phyloP scores from a whole-genome alignment of 2,113 vertebrate genomes.

The Phaethornis superciliosus region DNA sequence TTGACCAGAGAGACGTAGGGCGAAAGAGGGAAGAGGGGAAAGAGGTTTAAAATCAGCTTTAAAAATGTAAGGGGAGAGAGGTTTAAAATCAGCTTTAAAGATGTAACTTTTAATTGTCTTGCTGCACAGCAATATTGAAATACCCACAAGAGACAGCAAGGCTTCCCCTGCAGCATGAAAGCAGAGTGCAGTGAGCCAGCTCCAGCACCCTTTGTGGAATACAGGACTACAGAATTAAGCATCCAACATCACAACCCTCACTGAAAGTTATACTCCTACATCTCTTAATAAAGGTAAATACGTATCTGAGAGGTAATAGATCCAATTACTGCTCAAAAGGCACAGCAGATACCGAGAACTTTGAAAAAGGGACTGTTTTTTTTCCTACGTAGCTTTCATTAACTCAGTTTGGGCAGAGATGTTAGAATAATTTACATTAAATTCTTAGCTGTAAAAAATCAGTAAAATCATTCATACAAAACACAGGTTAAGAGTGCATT shows the following conservation, averaged over 20 bases:
- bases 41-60: not conserved
- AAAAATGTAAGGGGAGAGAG: too few relatives aligned
- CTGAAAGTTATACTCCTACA: not conserved
- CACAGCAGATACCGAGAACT: not conserved
- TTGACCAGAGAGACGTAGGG: not conserved
- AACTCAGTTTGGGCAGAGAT: not conserved
- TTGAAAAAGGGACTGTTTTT: not conserved
- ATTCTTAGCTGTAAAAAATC: not conserved
- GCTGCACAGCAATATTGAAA: not conserved
- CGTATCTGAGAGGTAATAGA: not conserved
- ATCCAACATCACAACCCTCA: not conserved
- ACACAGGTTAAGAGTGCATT: not conserved
- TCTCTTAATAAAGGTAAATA: not conserved
- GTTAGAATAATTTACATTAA: not conserved
- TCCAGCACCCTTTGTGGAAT: not conserved
- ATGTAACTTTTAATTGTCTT: not conserved
- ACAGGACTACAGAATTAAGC: not conserved
- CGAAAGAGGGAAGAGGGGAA: not conserved
- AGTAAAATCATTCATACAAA: not conserved
- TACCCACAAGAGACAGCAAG: accelerated
- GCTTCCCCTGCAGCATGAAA: not conserved
- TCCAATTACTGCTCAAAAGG: not conserved
- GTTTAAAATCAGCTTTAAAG: too few relatives aligned
- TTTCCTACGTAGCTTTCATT: not conserved
- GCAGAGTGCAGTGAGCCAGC: not conserved